Evolutionary conservation across 1,140 invertebrate species (phyloP).

Genomic region (Aphaenogaster floridana): DNA sequence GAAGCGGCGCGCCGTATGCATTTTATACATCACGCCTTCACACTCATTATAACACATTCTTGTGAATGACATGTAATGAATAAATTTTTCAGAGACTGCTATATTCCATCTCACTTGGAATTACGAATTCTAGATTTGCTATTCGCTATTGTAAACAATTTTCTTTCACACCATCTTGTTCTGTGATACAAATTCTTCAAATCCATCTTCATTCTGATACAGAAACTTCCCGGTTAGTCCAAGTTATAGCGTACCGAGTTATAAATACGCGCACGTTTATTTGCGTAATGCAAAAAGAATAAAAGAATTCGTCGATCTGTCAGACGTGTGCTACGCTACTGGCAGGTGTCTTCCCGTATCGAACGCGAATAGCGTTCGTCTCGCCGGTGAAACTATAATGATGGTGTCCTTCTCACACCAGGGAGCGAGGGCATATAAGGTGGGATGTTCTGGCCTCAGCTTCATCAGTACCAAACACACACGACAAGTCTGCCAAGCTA

Average conservation of each 20-base stretch:
- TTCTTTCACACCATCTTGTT: not conserved
- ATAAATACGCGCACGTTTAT: not conserved
- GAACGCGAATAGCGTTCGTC: slow-evolving; percentile 79
- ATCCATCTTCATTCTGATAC: not conserved
- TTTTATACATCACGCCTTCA: not conserved
- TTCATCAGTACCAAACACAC: slow-evolving; percentile 86
- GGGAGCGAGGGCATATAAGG: slow-evolving; percentile 86
- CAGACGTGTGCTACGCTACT: slow-evolving; percentile 74
- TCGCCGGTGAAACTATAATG: slow-evolving; percentile 83
- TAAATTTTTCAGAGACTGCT: not conserved
- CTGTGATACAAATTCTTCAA: not conserved
- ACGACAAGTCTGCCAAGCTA: slow-evolving; percentile 82
- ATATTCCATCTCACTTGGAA: not conserved
- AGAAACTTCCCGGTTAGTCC: not conserved
- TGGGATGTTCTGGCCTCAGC: slow-evolving; percentile 85
- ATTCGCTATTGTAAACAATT: not conserved
- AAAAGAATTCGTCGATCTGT: not conserved
- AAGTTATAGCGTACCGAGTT: not conserved
- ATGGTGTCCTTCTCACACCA: slow-evolving; percentile 81
- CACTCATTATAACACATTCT: not conserved
- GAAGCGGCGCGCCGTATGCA: not conserved
- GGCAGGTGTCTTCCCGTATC: slow-evolving; percentile 80
- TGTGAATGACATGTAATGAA: not conserved
- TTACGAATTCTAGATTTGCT: not conserved
- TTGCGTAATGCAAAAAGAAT: slow-evolving; percentile 19